Evolutionary conservation across 2,797 vertebrate genomes (phyloP), one percentile per base, ranked within the genome.

Genomic region (Macropus fuliginosus): DNA sequence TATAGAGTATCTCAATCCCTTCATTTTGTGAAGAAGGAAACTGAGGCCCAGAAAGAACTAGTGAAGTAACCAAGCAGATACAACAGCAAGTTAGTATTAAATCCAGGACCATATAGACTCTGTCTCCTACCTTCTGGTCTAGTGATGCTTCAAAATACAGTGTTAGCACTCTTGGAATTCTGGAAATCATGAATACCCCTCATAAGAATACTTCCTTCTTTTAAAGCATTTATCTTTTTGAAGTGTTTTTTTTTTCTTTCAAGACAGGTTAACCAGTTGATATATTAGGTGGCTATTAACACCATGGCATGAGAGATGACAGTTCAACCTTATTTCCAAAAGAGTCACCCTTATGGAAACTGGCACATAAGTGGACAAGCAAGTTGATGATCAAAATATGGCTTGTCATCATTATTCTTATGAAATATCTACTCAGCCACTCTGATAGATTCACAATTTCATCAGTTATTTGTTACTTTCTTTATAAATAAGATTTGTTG

Each of bases 321-420:
- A 95, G 94, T 96, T 96, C 91, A 92, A 87, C 81, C 55, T 97
- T 94, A 93, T 96, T 95, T 96, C 94, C 95, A 97, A 96, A 94
- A 55, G 66, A 97, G 92, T 91, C 56, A 74, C 62, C 91, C 93
- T 95, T 95, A 57, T 90, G 54, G 96, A 96, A 92, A 91, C 93
- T 95, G 95, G 97, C 92, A 96, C 95, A 93, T 94, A 94, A 92
- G 87, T 95, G 92, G 95, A 95, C 95, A 87, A 95, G 93, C 95
- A 96, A 95, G 8, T 97, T 96, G 92, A 97, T 97, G 96, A 97
- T 95, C 96, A 95, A 95, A 96, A 95, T 95, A 96, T 56, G 93
- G 91, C 94, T 96, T 95, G 91, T 94, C 96, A 74, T 93, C 54
- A 94, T 96, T 93, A 96, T 55, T 97, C 96, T 96, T 97, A 96